Percentiles rank a stretch among this genome's conserved stretches.
These are phyloP conservation scores for Syrista parreyssii DNA, from an alignment of 2,888 invertebrate species.

Conservation along the genomic window DNA sequence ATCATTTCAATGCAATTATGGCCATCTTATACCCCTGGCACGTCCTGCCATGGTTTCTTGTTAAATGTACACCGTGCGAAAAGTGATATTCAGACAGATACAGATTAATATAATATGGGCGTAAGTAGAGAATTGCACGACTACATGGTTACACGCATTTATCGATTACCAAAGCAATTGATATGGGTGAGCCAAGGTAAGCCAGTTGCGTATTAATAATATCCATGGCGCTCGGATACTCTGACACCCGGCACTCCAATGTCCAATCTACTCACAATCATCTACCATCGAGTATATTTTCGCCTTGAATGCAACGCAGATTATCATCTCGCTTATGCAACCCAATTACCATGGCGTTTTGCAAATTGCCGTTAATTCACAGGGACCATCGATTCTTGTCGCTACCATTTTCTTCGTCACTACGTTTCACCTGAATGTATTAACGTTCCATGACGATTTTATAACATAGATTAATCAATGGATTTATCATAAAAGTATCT, in stretches of 20 bases:
- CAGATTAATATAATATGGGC: background rate
- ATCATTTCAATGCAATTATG: background rate
- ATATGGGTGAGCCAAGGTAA: constrained; percentile 61
- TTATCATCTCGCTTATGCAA: constrained; percentile 52
- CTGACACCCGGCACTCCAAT: constrained; percentile 76
- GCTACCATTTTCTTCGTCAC: background rate
- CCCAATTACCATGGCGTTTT: constrained; percentile 43
- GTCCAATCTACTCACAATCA: constrained; percentile 65
- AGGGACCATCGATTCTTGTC: background rate
- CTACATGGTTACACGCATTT: constrained; percentile 34
- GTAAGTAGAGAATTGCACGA: background rate
- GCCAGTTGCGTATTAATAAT: constrained; percentile 60
- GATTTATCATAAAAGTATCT: background rate
- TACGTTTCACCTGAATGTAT: background rate
- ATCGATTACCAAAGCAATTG: constrained; percentile 58
- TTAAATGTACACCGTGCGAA: background rate
- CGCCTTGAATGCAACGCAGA: constrained; percentile 27
- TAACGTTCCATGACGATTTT: background rate
- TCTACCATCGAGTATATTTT: background rate
- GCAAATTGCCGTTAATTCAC: constrained; percentile 39
- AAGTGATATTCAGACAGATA: background rate
- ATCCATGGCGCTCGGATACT: constrained; percentile 72
- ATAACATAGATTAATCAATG: background rate
- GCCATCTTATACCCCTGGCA: background rate
- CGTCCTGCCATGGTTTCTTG: background rate